Percentiles rank a stretch among this genome's conserved stretches.
phyloP scores from a whole-genome alignment of 2,888 invertebrate genomes.

The Seladonia tumulorum region DNA sequence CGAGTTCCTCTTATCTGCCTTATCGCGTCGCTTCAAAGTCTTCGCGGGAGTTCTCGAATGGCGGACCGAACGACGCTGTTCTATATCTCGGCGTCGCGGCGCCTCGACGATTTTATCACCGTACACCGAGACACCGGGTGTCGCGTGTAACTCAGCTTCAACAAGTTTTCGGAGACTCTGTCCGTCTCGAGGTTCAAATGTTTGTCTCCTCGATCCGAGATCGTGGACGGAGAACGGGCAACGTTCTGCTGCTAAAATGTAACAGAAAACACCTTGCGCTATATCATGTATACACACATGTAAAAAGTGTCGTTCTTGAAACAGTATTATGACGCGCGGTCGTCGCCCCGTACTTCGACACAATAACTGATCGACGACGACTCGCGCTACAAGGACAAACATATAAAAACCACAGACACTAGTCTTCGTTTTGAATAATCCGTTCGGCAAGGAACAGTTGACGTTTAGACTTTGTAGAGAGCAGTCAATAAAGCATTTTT shows the following conservation, averaged over 20 bases:
- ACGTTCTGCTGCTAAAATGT: background rate
- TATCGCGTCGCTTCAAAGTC: constrained; percentile 4
- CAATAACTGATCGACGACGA: too few relatives aligned
- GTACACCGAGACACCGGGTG: background rate
- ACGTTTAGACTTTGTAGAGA: too few relatives aligned
- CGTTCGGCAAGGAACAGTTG: too few relatives aligned
- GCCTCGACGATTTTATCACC: background rate
- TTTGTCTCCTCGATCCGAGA: background rate
- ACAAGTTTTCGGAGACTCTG: background rate
- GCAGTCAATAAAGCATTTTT: too few relatives aligned
- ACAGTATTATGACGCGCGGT: too few relatives aligned
- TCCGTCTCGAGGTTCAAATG: background rate
- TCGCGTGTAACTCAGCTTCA: background rate
- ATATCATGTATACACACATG: too few relatives aligned
- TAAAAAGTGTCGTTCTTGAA: too few relatives aligned
- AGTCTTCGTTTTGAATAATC: too few relatives aligned
- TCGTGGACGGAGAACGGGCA: background rate
- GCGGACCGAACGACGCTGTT: background rate
- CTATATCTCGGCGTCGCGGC: background rate
- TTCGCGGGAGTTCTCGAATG: background rate
- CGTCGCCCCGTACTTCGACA: too few relatives aligned
- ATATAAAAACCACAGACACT: too few relatives aligned
- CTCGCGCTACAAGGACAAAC: too few relatives aligned
- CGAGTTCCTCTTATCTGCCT: constrained; percentile 3
- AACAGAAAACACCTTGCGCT: too few relatives aligned